Evolutionary conservation across 1,140 invertebrate genomes (phyloP).

Genomic region (Drosophila mauritiana): DNA sequence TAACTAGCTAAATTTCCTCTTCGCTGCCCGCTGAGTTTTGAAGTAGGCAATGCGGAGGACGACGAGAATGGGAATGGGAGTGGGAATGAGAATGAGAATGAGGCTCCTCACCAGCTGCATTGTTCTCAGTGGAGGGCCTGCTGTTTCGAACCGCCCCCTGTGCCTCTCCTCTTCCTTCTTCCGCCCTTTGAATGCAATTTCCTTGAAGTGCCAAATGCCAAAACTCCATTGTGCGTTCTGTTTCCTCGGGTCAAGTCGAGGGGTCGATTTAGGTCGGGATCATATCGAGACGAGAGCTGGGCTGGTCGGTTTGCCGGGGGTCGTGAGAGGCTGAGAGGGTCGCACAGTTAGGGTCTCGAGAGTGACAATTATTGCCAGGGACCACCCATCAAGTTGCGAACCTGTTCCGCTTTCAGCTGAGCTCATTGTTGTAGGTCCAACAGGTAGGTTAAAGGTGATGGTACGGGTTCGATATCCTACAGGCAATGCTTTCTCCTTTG

Average conservation of each 20-base stretch:
- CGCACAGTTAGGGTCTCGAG: constrained; percentile 31
- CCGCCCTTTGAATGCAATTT: constrained; percentile 60
- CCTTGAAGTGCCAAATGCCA: constrained; percentile 66
- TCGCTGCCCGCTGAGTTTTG: constrained; percentile 41
- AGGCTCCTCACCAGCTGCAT: constrained; percentile 10
- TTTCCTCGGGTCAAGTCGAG: constrained; percentile 34
- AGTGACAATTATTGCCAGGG: constrained; percentile 42
- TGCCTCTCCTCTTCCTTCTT: constrained; percentile 46
- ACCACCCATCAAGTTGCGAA: constrained; percentile 43
- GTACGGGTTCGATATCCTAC: neutral
- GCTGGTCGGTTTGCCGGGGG: constrained; percentile 22
- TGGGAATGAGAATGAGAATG: neutral
- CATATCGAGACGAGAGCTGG: constrained; percentile 57
- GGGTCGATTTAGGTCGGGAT: constrained; percentile 31
- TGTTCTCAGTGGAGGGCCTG: constrained; percentile 49
- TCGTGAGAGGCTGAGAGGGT: constrained; percentile 20
- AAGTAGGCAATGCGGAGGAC: constrained; percentile 33
- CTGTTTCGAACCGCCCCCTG: neutral
- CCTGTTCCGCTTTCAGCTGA: constrained; percentile 36
- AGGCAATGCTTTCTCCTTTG: constrained; percentile 13
- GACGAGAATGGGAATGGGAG: neutral
- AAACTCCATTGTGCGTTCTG: constrained; percentile 59
- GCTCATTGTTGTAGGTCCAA: constrained; percentile 34
- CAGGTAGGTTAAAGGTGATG: constrained; percentile 29
- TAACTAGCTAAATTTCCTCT: constrained; percentile 22